Percentiles rank a stretch among this genome's conserved stretches.
Conservation (phyloP, 1,140 invertebrate species). For the Atta colombica region DNA sequence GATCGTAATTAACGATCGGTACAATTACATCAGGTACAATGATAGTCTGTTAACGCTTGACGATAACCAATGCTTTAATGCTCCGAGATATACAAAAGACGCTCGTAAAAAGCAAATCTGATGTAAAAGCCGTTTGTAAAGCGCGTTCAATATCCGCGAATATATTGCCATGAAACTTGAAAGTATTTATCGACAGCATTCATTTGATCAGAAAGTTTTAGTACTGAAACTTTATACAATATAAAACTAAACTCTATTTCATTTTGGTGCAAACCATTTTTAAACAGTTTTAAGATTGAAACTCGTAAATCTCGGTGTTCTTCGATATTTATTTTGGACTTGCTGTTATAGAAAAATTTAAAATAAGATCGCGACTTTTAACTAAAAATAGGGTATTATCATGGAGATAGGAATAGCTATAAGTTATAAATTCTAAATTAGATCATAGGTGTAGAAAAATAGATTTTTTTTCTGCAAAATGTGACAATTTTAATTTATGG, state of each 20-base stretch:
- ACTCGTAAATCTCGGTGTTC: background rate
- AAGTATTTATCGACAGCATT: background rate
- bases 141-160: background rate
- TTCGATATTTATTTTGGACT: background rate
- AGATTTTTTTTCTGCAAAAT: background rate
- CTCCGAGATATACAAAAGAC: conserved; percentile 1
- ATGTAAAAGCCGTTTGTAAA: conserved; percentile 41
- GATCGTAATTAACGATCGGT: conserved; percentile 24
- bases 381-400: background rate
- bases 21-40: conserved; percentile 40
- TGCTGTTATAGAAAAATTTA: background rate
- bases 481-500: background rate
- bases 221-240: background rate
- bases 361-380: background rate
- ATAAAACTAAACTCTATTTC: background rate
- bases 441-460: background rate
- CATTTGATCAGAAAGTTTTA: conserved; percentile 7
- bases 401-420: background rate
- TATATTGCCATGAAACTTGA: background rate
- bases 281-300: background rate
- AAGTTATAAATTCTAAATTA: conserved; percentile 4
- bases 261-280: background rate
- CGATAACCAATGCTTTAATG: conserved; percentile 48
- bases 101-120: conserved; percentile 26
- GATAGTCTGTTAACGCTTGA: conserved; percentile 41